Evolutionary conservation across 1,140 invertebrate genomes (phyloP), one percentile per base, ranked within the genome.

Genomic region (Ericerus pela): DNA sequence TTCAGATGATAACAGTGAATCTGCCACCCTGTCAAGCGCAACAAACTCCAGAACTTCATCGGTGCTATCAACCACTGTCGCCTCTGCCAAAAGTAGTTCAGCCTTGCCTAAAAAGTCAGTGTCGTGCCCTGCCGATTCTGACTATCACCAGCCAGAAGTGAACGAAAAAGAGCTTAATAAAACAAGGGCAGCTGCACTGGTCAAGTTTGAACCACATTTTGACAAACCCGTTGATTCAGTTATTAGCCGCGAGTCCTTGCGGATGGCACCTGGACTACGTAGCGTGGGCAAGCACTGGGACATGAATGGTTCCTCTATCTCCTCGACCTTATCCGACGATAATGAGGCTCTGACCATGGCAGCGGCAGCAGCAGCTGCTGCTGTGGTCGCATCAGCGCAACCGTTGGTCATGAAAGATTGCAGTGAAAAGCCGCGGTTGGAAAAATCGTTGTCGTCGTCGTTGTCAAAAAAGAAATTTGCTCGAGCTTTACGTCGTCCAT

Each of bases 261-360:
- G 84, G 8, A 78, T 79, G 41, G 82, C 79, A 16, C 81, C 84
- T 0, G 84, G 84, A 6, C 73, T 84, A 1, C 72, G 84, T 43
- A 83, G 82, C n/a, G 73, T 79, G 12, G 81, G 81, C 14, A 86
- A 86, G 67, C 83, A 88, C 65, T 88, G 83, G 82, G 84, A 88
- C 60, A 83, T 85, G 67, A 76, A 75, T 1, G 68, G 68, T 3
- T 68, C 71, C 1, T 47, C 41, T 20, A 47, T 47, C 22, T 47
- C 41, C 20, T 47, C 41, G 10, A 47, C 41, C 16, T 24, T 47
- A 24, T 47, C 41, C 4, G 41, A 47, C 18, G 41, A 47, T 2
- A 47, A 47, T 16, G 8, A 24, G 3, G 41, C 22, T 8, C 8
- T 47, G 41, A 47, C 26, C 16, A n/a, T n/a, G n/a, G n/a, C n/a